Evolutionary conservation across 1,140 invertebrate genomes (phyloP), one percentile per base, ranked within the genome.

Genomic region (Colletes gigas): DNA sequence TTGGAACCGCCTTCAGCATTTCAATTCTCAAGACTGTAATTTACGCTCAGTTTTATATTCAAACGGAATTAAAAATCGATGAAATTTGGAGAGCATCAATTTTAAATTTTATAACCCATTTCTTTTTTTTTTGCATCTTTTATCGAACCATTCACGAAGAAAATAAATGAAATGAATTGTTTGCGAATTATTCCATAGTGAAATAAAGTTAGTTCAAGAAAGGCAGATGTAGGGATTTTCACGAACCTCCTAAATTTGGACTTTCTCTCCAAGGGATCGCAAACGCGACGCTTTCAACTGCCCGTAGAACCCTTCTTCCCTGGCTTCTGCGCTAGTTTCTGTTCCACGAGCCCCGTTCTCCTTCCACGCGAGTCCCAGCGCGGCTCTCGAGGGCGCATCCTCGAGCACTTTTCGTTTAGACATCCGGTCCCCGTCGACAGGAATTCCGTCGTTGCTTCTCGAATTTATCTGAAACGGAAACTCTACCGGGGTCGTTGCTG

Each of bases 381-480:
- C 65, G 66, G 44, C 68, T 68, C 66, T 12, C 44, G 62, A 65
- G 17, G 59, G 12, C 60, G 71, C 71, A 71, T 60, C 71, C 21
- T 52, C 55, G 39, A 41, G 57, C 77, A 67, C 67, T 80, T 83
- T 80, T 80, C 81, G 78, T 73, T 83, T 73, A 68, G 69, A 80
- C 77, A 80, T 83, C 77, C 81, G 63, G 63, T 44, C 66, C 19
- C 39, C n/a, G 10, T 44, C 77, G 77, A 62, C 69, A 62, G 63
- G 65, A 83, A 74, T 83, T 74, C 77, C 77, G 55, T 63, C 52
- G 65, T 63, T 66, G 52, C 80, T 41, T n/a, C 77, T 50, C 63
- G 81, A 69, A 83, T 83, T 83, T 74, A 83, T 83, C 70, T 70
- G 57, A 54, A 83, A 74, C 69, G 77, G 81, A 83, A 83, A 83